Conservation (phyloP, 2,113 vertebrate species). For the Cryptomyrus ogoouensis region DNA sequence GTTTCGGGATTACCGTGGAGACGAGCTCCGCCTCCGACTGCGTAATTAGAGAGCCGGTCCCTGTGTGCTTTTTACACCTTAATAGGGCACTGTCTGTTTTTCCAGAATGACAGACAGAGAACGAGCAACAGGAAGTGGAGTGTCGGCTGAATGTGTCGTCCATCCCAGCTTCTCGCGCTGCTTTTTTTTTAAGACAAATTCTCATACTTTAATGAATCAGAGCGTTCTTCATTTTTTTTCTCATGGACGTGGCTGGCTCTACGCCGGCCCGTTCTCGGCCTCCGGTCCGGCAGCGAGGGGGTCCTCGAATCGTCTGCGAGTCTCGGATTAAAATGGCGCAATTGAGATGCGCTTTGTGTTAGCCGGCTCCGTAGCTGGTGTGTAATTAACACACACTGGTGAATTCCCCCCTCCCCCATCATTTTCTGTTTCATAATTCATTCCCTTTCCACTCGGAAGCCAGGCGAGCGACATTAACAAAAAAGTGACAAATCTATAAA, state of each 20-base stretch:
- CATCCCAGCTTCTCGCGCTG: neutral
- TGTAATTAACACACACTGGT: slow-evolving; percentile 1
- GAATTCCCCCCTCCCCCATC: neutral
- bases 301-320: neutral
- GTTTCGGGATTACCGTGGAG: slow-evolving; percentile 13
- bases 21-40: slow-evolving; percentile 32
- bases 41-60: slow-evolving; percentile 50
- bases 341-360: neutral
- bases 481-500: slow-evolving; percentile 52
- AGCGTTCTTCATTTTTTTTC: neutral
- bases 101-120: slow-evolving; percentile 40
- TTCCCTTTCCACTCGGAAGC: neutral
- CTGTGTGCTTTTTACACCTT: slow-evolving; percentile 28
- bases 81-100: slow-evolving; percentile 38
- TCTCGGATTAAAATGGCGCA: neutral
- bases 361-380: neutral
- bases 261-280: neutral
- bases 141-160: neutral
- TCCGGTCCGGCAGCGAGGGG: neutral
- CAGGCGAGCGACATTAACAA: neutral
- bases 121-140: neutral
- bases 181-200: neutral
- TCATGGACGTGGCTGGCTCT: neutral
- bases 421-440: neutral
- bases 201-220: neutral